Evolutionary conservation across 2,797 vertebrate species (phyloP), one percentile per base, ranked within the genome.

Genomic region (Cossypha polioptera): DNA sequence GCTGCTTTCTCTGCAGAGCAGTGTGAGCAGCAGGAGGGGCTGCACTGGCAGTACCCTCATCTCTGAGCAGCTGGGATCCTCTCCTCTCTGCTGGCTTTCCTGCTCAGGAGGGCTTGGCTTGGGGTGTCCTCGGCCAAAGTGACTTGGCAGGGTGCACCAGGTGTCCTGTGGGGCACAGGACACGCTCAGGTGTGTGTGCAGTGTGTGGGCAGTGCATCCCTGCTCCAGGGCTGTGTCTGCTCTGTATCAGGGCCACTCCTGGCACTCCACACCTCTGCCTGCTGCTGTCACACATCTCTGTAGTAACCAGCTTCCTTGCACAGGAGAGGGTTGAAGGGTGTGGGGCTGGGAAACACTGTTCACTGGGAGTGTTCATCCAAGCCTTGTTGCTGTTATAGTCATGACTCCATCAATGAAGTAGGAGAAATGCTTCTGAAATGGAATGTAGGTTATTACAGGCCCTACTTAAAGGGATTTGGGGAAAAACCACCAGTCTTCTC

Each of bases 11-110:
- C 17, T 3, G 4, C 43, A 11, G 3, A 2, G 5, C 4, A 21
- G 66, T 16, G 1, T 3, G 8, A 4, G 43, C 0, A 1, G 47
- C 54, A 12, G 73, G 9, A 47, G 62, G 40, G 84, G 45, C 61
- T 4, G 7, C 3, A 1, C 42, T n/a, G 42, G 1, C n/a, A 5
- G 42, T 8, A 1, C 21, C 35, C 25, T 43, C 0, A 0, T 8
- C 58, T 9, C 7, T 1, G 25, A 13, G 47, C 0, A 0, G 45
- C 29, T 16, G 28, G 45, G 21, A 7, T 8, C 47, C 57, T 38
- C 59, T 21, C 28, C 4, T 21, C 43, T 21, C 43, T 9, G 20
- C 1, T 25, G 59, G 51, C 19, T 57, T 19, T 38, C 26, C 50
- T 78, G 62, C 74, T 81, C 57, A 9, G 43, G 33, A 73, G 53